A percentile compares a stretch with the other conserved stretches of the same genome.
Evolutionary conservation across 2,888 invertebrate species (phyloP).

Genomic region (Eupithecia inturbata): DNA sequence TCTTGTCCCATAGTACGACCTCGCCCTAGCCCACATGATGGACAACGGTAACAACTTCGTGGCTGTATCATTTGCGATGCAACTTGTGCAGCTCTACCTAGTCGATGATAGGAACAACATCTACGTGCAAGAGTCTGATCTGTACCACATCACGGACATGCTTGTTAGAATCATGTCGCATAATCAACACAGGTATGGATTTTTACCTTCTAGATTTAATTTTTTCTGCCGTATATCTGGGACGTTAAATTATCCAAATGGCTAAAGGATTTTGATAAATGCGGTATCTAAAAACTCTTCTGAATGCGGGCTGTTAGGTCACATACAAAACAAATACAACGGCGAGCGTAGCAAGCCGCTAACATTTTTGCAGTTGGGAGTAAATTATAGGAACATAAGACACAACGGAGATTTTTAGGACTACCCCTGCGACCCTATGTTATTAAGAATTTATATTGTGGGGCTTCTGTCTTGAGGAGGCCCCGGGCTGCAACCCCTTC

Average conservation of each 20-base stretch:
- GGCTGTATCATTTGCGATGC: slow-evolving; percentile 95
- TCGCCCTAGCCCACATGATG: slow-evolving; percentile 92
- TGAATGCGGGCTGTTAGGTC: neutral
- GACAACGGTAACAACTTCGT: slow-evolving; percentile 92
- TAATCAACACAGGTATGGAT: slow-evolving; percentile 17
- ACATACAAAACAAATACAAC: neutral
- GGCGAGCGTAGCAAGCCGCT: no score
- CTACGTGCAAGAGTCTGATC: slow-evolving; percentile 91
- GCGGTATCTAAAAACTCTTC: neutral
- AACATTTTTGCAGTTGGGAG: no score
- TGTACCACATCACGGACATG: slow-evolving; percentile 94
- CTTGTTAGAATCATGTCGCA: slow-evolving; percentile 85
- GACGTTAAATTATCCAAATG: neutral
- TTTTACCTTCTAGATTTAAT: neutral
- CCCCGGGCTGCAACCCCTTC: neutral
- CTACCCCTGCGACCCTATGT: neutral
- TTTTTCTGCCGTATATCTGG: neutral
- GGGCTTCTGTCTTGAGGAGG: neutral
- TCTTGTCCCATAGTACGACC: slow-evolving; percentile 86
- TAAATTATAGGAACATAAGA: no score
- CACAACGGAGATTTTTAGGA: neutral
- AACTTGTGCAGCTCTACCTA: slow-evolving; percentile 93
- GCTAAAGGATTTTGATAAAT: neutral
- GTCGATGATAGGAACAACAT: slow-evolving; percentile 92
- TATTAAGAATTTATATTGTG: neutral